Evolutionary conservation across 2,797 vertebrate species (phyloP).

Genomic region (Falco columbarius): DNA sequence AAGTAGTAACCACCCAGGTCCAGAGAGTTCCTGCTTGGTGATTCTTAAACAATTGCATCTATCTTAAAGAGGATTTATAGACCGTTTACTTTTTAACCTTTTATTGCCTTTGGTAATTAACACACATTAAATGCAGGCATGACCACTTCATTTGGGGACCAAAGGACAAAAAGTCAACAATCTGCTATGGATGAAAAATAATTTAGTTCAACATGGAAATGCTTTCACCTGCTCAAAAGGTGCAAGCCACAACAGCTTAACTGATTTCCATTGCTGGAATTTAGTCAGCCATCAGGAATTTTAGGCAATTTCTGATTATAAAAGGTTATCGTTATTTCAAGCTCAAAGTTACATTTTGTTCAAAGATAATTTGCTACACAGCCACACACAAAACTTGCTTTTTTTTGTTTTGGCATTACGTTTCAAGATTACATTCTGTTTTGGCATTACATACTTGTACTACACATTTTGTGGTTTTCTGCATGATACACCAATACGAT

Average conservation of each 20-base stretch:
- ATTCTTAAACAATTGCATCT: constrained; percentile 47
- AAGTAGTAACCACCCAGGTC: constrained; percentile 47
- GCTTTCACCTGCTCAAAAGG: background rate
- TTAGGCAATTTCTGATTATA: background rate
- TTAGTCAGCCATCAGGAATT: background rate
- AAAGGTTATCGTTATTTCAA: background rate
- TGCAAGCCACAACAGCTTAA: background rate
- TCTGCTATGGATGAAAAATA: background rate
- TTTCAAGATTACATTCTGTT: background rate
- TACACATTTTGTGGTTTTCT: background rate
- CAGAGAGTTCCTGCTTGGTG: constrained; percentile 47
- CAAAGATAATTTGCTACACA: background rate
- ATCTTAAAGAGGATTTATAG: constrained; percentile 43
- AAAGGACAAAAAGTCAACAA: background rate
- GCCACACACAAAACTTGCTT: background rate
- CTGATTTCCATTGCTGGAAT: background rate
- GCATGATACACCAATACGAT: background rate
- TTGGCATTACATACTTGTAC: background rate
- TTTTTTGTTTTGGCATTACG: background rate
- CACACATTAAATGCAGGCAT: constrained; percentile 13
- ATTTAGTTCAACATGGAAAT: background rate
- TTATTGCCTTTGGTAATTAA: constrained; percentile 63
- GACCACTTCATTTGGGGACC: background rate
- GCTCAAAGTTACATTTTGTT: background rate
- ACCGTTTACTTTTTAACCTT: constrained; percentile 52